These are phyloP conservation scores for Muricea muricata DNA, from an alignment of 92 coral and sea anemone species.

Conservation along the genomic window DNA sequence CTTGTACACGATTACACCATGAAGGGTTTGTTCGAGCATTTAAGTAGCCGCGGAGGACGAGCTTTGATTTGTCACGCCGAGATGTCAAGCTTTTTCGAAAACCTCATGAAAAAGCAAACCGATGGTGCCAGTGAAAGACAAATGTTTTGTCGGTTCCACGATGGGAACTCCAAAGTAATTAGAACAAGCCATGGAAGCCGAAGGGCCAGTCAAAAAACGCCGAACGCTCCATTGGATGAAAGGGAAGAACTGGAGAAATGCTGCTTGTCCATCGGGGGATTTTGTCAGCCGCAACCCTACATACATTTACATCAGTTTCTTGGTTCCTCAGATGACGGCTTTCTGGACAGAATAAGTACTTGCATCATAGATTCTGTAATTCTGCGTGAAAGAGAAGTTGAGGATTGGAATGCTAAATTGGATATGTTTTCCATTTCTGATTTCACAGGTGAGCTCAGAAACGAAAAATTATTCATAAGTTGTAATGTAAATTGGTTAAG, in stretches of 20 bases:
- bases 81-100: conserved; percentile 23
- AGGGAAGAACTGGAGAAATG: no score
- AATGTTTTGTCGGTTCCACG: conserved; percentile 1
- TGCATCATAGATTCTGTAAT: neutral
- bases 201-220: neutral
- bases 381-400: neutral
- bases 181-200: neutral
- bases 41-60: neutral
- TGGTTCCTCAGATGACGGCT: neutral
- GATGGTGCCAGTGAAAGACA: conserved; percentile 25
- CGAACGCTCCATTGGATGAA: neutral
- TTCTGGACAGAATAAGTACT: neutral
- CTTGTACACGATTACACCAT: neutral
- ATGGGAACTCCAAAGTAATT: neutral
- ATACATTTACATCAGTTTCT: neutral
- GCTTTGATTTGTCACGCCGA: conserved; percentile 3
- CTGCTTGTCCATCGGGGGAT: no score
- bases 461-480: no score
- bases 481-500: no score
- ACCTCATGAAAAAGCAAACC: neutral
- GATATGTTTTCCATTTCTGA: neutral
- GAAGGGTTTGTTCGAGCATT: neutral
- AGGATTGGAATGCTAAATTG: neutral
- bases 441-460: neutral
- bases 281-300: neutral